These are phyloP conservation scores for Pandemis cinnamomeana DNA, from an alignment of 2,888 invertebrate genomes.

Conservation along the genomic window DNA sequence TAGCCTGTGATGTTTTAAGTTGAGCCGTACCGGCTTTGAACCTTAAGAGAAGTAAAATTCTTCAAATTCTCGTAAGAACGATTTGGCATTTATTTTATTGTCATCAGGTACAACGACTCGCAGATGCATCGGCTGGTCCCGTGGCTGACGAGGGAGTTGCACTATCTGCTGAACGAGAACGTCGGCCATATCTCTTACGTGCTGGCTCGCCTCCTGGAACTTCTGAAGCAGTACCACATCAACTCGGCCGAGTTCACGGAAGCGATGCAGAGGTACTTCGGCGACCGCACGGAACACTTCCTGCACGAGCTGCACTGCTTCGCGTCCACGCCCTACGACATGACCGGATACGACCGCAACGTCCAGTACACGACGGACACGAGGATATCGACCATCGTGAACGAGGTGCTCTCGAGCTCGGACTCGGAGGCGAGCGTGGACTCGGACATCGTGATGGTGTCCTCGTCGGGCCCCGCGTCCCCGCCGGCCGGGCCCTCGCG, in stretches of 20 bases:
- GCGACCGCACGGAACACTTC: slow-evolving; percentile 92
- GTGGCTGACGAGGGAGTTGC: slow-evolving; percentile 95
- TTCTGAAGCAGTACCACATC: slow-evolving; percentile 88
- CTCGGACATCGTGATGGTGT: slow-evolving; percentile 71
- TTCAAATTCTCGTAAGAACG: background rate
- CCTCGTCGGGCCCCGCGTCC: slow-evolving; percentile 61
- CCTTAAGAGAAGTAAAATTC: background rate
- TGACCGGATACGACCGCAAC: slow-evolving; percentile 91
- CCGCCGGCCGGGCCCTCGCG: slow-evolving; percentile 57
- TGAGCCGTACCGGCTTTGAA: no score
- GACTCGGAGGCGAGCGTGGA: slow-evolving; percentile 69
- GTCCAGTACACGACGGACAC: slow-evolving; percentile 86
- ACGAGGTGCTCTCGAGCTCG: slow-evolving; percentile 80
- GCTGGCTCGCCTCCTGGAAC: slow-evolving; percentile 87
- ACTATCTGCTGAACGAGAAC: slow-evolving; percentile 88
- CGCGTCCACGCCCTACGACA: slow-evolving; percentile 93
- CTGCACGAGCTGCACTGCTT: slow-evolving; percentile 94
- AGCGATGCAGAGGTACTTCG: slow-evolving; percentile 88
- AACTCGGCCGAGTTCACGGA: slow-evolving; percentile 88
- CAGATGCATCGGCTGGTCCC: slow-evolving; percentile 93
- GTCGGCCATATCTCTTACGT: slow-evolving; percentile 87
- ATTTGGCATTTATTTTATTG: slow-evolving; percentile 24
- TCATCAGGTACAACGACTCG: slow-evolving; percentile 89
- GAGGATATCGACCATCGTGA: slow-evolving; percentile 82
- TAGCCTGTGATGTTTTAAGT: no score